A percentile compares a stretch with the other conserved stretches of the same genome.
Evolutionary conservation across 2,113 vertebrate species (phyloP).

Genomic region (Spilogale gracilis): DNA sequence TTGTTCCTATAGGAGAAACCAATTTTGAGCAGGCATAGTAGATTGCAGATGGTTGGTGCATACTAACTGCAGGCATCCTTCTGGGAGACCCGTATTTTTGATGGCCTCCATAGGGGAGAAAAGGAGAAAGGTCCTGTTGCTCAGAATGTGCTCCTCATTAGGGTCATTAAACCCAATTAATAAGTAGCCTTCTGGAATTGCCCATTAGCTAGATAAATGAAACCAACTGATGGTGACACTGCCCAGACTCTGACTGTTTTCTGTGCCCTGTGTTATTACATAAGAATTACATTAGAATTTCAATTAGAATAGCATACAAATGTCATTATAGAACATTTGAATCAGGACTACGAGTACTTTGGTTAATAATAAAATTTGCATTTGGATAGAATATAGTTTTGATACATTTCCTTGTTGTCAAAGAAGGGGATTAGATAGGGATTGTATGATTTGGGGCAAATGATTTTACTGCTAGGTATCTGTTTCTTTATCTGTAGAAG

Average conservation of each 20-base stretch:
- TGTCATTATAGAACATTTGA: not conserved
- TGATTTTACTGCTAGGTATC: not conserved
- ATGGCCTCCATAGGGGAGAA: not conserved
- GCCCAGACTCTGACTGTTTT: not conserved
- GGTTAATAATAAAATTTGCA: conserved; percentile 21
- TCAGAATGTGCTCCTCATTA: not conserved
- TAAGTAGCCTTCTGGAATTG: not conserved
- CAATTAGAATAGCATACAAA: not conserved
- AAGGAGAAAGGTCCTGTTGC: not conserved
- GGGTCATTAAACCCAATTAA: not conserved
- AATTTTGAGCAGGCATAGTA: not conserved
- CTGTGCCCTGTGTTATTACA: not conserved
- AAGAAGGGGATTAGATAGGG: not conserved
- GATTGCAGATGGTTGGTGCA: not conserved
- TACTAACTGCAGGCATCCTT: not conserved
- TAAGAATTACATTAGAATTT: not conserved
- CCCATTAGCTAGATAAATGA: not conserved
- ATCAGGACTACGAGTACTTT: not conserved
- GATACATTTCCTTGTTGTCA: not conserved
- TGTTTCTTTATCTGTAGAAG: not conserved
- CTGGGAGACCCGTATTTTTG: not conserved
- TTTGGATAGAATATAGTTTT: not conserved
- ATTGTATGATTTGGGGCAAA: not conserved
- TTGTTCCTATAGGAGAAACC: not conserved
- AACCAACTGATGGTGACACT: not conserved